Evolutionary conservation across 1,140 invertebrate species (phyloP).

Genomic region (Nephotettix cincticeps): DNA sequence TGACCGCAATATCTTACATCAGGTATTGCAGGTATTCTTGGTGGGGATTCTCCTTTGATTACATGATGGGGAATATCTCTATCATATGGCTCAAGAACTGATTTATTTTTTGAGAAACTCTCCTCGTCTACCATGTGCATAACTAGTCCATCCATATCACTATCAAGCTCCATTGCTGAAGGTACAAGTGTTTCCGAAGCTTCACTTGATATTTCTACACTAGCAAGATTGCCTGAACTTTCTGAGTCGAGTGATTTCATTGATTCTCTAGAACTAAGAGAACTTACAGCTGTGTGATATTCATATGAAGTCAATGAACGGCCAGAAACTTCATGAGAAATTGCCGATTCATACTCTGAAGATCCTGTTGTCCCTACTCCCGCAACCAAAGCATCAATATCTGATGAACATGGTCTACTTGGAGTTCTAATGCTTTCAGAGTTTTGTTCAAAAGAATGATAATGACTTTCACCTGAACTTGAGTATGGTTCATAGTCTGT

Average conservation of each 20-base stretch:
- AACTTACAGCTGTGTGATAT: conserved; percentile 79
- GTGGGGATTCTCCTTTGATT: conserved; percentile 44
- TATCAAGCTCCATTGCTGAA: conserved; percentile 59
- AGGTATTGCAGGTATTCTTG: conserved; percentile 29
- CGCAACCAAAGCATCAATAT: conserved; percentile 72
- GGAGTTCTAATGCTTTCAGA: conserved; percentile 57
- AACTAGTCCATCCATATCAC: conserved; percentile 43
- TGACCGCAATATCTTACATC: conserved; percentile 28
- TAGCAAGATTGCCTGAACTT: conserved; percentile 82
- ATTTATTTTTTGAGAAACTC: conserved; percentile 21
- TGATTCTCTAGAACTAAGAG: conserved; percentile 81
- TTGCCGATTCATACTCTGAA: conserved; percentile 87
- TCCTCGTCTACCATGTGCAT: conserved; percentile 40
- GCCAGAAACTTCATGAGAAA: conserved; percentile 72
- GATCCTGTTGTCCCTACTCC: conserved; percentile 54
- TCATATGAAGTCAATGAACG: conserved; percentile 73
- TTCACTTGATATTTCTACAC: conserved; percentile 82
- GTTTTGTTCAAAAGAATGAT: conserved; percentile 83
- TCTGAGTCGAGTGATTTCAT: conserved; percentile 87
- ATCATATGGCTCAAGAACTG: conserved; percentile 56
- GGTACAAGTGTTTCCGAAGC: conserved; percentile 86
- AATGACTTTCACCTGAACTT: conserved; percentile 86
- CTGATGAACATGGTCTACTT: conserved; percentile 82
- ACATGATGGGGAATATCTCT: conserved; percentile 49
- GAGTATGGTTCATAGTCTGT: conserved; percentile 73